Evolutionary conservation across 2,113 vertebrate genomes (phyloP), one percentile per base, ranked within the genome.

Genomic region (Rhinoptilus africanus): DNA sequence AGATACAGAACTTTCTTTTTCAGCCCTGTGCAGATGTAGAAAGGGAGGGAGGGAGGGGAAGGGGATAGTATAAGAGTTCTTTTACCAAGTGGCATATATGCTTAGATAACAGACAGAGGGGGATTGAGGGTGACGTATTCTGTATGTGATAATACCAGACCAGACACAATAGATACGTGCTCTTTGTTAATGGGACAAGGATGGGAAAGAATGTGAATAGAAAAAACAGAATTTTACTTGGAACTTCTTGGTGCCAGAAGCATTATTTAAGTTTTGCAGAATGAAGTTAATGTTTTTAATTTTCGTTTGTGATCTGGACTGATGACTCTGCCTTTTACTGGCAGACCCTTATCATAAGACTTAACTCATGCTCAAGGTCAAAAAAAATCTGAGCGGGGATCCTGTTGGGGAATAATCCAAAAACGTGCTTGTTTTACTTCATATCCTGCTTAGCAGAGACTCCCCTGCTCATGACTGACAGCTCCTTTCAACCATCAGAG

Each of bases 201-300:
- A 62, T 83, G 37, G 62, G 59, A 96, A 89, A 83, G 48, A 85
- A 85, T 41, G 26, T 72, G 57, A 69, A 72, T 26, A 76, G 51
- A 59, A 66, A 39, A 67, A 32, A 0, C 6, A 43, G 32, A 67
- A 78, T 89, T 56, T 77, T 93, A 23, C 50, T 88, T 80, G 37
- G 23, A 69, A 83, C 28, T 37, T 91, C 14, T 78, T 85, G 82
- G 83, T 87, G n/a, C 64, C 75, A 85, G 82, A 76, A 95, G 28
- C 53, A 66, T 71, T 76, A 37, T 89, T 95, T 76, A 85, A 82
- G 30, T 92, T 96, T 53, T 63, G 66, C 89, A 93, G 81, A 82
- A 57, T 1, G 1, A 76, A 90, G 23, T 10, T 94, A 63, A n/a
- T 34, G 48, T 76, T 94, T 90, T 83, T 82, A 75, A 56, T 68